Evolutionary conservation across 1,140 invertebrate species (phyloP).

Genomic region (Latrodectus geometricus): DNA sequence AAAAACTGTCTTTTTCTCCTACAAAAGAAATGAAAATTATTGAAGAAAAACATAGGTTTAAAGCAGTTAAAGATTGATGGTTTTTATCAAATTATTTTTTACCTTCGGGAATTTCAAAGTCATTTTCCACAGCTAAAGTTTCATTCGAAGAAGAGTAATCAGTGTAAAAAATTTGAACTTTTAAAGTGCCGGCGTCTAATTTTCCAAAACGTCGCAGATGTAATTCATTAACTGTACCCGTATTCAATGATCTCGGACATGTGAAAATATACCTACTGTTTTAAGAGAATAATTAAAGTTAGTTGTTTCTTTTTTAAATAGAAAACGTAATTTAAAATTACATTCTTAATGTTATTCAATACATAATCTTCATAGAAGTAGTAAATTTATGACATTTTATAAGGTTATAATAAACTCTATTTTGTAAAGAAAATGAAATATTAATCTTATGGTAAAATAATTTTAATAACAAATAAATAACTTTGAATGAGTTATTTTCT

Average conservation of each 20-base stretch:
- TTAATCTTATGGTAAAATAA: no score
- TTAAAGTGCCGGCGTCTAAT: constrained; percentile 69
- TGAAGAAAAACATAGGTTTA: background rate
- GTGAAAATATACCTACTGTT: constrained; percentile 70
- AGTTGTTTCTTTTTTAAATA: no score
- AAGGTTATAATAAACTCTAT: no score
- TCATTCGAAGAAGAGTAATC: constrained; percentile 23
- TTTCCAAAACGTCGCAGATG: constrained; percentile 70
- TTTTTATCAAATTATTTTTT: background rate
- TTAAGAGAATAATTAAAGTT: no score
- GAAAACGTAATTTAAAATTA: no score
- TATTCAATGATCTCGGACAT: constrained; percentile 69
- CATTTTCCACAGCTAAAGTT: constrained; percentile 12
- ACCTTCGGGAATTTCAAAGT: constrained; percentile 24
- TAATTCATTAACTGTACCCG: constrained; percentile 68
- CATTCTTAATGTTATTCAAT: no score
- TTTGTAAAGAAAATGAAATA: no score
- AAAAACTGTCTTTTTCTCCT: constrained; percentile 67
- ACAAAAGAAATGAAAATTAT: constrained; percentile 10
- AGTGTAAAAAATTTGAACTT: constrained; percentile 66
- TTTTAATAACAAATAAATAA: no score
- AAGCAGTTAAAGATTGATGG: background rate
- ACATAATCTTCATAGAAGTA: no score
- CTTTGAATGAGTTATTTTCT: no score
- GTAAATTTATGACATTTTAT: no score